These are phyloP conservation scores for Meriones unguiculatus DNA, from an alignment of 2,113 vertebrate species.

Conservation along the genomic window DNA sequence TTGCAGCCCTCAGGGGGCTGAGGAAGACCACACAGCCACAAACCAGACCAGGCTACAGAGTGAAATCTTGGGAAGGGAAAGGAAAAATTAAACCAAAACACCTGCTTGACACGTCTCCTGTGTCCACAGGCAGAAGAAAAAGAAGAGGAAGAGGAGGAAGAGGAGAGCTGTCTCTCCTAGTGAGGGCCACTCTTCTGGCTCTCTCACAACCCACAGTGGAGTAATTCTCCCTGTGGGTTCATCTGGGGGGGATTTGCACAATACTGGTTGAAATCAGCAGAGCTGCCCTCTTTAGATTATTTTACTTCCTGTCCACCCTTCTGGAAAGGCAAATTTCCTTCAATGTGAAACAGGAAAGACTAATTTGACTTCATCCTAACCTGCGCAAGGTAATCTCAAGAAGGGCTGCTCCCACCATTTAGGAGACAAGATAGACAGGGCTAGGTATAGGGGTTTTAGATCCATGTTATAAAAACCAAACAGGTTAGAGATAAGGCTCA, in stretches of 20 bases:
- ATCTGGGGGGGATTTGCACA: slow-evolving; percentile 41
- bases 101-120: neutral
- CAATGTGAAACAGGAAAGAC: neutral
- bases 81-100: neutral
- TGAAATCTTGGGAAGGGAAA: neutral
- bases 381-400: neutral
- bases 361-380: neutral
- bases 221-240: neutral
- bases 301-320: slow-evolving; percentile 68
- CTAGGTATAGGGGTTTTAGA: neutral
- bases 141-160: neutral
- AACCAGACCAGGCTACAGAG: neutral
- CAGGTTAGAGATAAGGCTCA: neutral
- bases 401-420: neutral
- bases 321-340: slow-evolving; percentile 29
- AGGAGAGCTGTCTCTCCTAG: neutral
- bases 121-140: neutral
- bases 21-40: neutral
- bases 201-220: neutral
- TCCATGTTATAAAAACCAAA: neutral
- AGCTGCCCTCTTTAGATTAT: slow-evolving; percentile 53
- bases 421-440: neutral
- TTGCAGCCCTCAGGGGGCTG: neutral
- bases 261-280: slow-evolving; percentile 61
- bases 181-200: neutral